phyloP scores from a whole-genome alignment of 1,140 invertebrate genomes.

The Megathymus violae region DNA sequence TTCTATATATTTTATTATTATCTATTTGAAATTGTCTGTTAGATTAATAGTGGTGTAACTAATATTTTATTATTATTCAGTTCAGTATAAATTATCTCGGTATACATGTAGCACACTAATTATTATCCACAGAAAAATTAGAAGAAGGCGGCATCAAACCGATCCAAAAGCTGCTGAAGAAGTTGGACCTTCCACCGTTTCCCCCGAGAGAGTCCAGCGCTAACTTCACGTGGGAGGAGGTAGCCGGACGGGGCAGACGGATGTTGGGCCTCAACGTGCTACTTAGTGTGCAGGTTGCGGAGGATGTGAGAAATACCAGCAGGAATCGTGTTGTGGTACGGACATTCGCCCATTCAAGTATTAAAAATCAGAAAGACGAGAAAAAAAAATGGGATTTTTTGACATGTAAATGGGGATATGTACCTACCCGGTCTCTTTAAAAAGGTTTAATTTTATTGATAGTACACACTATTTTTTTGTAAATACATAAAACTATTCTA shows the following conservation, averaged over 20 bases:
- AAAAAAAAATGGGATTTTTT: too few relatives aligned
- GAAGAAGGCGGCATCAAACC: constrained; percentile 85
- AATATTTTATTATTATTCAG: too few relatives aligned
- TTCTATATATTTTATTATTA: too few relatives aligned
- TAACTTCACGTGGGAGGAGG: constrained; percentile 80
- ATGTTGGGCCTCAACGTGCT: constrained; percentile 85
- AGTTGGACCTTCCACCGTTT: constrained; percentile 77
- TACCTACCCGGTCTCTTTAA: too few relatives aligned
- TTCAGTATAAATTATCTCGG: neutral
- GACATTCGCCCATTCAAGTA: too few relatives aligned
- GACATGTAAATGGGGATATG: too few relatives aligned
- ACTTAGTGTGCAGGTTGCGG: constrained; percentile 86
- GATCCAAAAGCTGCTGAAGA: constrained; percentile 80
- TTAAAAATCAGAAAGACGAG: too few relatives aligned
- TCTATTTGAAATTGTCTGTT: too few relatives aligned
- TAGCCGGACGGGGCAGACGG: constrained; percentile 82
- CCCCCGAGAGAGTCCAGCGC: constrained; percentile 69
- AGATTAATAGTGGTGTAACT: too few relatives aligned
- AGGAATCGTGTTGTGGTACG: constrained; percentile 86
- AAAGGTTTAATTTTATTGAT: too few relatives aligned
- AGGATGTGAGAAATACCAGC: constrained; percentile 87
- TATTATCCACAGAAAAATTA: constrained; percentile 79
- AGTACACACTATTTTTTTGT: too few relatives aligned
- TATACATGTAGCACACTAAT: neutral
- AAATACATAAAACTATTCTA: too few relatives aligned